These are phyloP conservation scores for Scyliorhinus canicula DNA, from an alignment of 2,797 vertebrate genomes.

Conservation along the genomic window DNA sequence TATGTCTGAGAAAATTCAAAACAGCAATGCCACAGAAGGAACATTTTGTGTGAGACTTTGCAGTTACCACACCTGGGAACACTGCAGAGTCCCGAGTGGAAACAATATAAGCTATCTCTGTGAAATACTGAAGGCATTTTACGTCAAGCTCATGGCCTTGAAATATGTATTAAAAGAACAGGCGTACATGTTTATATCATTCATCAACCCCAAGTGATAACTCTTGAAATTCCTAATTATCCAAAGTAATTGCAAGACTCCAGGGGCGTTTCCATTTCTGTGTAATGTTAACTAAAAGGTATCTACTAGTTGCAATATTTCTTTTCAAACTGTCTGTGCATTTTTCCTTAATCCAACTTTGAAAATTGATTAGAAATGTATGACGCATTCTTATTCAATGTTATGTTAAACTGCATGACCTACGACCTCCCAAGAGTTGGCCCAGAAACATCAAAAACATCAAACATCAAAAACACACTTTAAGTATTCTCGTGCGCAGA, in stretches of 20 bases:
- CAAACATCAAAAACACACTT: no score
- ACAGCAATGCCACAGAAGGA: background rate
- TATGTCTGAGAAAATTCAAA: background rate
- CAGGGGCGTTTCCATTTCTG: background rate
- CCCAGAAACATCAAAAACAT: background rate
- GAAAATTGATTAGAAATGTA: conserved; percentile 10
- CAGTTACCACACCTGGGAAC: background rate
- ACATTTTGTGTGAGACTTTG: background rate
- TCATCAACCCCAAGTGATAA: background rate
- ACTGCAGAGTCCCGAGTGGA: background rate
- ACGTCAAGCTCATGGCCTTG: background rate
- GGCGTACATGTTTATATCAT: background rate
- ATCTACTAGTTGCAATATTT: background rate
- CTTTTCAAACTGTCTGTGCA: background rate
- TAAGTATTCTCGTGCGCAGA: background rate
- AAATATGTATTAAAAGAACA: background rate
- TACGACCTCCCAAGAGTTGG: background rate
- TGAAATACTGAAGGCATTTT: background rate
- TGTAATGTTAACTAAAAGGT: no score
- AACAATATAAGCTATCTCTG: background rate
- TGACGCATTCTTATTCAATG: background rate
- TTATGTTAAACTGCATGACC: background rate
- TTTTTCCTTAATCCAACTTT: background rate
- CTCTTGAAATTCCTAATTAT: background rate
- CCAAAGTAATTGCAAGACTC: background rate